Base-by-base conservation (phyloP, 64 coral and sea anemone species). In the Dendrophyllia cribrosa region DNA sequence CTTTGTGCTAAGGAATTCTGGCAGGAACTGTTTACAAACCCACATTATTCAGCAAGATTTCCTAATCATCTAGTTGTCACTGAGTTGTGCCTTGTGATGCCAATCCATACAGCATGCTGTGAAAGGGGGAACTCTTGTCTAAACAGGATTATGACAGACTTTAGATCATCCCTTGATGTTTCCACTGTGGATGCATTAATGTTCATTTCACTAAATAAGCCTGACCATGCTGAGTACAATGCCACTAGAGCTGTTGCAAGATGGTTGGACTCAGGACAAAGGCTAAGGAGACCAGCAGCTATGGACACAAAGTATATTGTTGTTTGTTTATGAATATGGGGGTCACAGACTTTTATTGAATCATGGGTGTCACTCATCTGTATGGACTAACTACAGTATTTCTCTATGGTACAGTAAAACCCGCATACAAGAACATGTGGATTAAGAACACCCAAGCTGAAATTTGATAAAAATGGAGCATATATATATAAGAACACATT, bases 41-140 rank as follows among this genome's bases (percentile, higher is more conserved):
- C 48, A 58, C 85, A 51, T 58, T 53, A 88, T 53, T 88, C 86
- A 68, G 75, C 62, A 47, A 77, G 88, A 49, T 70, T 90, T 78
- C 73, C 87, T 73, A 89, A 89, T 59, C 53, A 67, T 76, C 43
- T 89, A 73, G 49, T 89, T 13, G 13, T 89, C 56, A 75, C 59
- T 91, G 78, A 91, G 72, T 60, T 91, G 58, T 91, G 68, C 55
- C 83, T 70, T 72, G 63, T 86, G 50, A 69, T 86, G 83, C 83
- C 46, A 70, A 86, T 50, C 50, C 63, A 86, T 70, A 86, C 64
- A 67, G 65, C 83, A 86, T 86, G 83, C 83, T 86, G 63, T 23
- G 61, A 67, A 86, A 86, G 83, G 59, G 86, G 70, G 19, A 88
- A 88, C 50, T 88, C 69, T 72, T 88, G 86, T 74, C 51, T 88